These are phyloP conservation scores for Leptodirus hochenwartii DNA, from an alignment of 2,888 invertebrate species.

Conservation along the genomic window DNA sequence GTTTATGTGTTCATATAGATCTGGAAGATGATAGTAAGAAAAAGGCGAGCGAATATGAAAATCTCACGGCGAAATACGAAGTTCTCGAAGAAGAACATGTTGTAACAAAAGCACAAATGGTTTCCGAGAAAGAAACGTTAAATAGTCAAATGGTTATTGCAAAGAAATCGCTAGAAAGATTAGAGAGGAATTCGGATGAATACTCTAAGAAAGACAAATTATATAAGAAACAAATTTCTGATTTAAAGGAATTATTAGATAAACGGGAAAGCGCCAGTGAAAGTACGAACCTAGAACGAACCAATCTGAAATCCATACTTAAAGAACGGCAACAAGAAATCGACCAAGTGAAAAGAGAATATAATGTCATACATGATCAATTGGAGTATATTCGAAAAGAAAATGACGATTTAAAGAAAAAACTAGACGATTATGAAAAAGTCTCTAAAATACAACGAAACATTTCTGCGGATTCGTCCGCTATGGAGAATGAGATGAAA, in stretches of 20 bases:
- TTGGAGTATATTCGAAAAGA: slow-evolving; percentile 52
- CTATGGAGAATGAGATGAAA: slow-evolving; percentile 57
- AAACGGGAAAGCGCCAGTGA: slow-evolving; percentile 24
- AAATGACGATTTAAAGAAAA: slow-evolving; percentile 63
- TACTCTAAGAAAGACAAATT: slow-evolving; percentile 43
- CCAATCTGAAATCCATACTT: slow-evolving; percentile 46
- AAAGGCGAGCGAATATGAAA: slow-evolving; percentile 58
- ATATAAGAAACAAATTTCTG: slow-evolving; percentile 56
- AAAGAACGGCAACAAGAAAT: slow-evolving; percentile 61
- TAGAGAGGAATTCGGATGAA: slow-evolving; percentile 46
- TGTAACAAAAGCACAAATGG: slow-evolving; percentile 61
- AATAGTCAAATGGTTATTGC: slow-evolving; percentile 45
- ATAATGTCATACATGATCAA: slow-evolving; percentile 48
- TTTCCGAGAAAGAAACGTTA: slow-evolving; percentile 64
- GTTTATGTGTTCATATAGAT: no score
- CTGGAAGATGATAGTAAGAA: slow-evolving; percentile 46
- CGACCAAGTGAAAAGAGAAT: slow-evolving; percentile 47
- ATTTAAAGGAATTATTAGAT: slow-evolving; percentile 33
- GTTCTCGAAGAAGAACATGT: slow-evolving; percentile 71
- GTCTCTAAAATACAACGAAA: slow-evolving; percentile 68
- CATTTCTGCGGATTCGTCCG: slow-evolving; percentile 55
- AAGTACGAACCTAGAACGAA: slow-evolving; percentile 36
- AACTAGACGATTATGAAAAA: slow-evolving; percentile 70
- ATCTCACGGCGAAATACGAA: slow-evolving; percentile 67
- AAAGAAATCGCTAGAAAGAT: slow-evolving; percentile 40